phyloP scores from a whole-genome alignment of 2,113 vertebrate species.

The Charadrius vociferus region DNA sequence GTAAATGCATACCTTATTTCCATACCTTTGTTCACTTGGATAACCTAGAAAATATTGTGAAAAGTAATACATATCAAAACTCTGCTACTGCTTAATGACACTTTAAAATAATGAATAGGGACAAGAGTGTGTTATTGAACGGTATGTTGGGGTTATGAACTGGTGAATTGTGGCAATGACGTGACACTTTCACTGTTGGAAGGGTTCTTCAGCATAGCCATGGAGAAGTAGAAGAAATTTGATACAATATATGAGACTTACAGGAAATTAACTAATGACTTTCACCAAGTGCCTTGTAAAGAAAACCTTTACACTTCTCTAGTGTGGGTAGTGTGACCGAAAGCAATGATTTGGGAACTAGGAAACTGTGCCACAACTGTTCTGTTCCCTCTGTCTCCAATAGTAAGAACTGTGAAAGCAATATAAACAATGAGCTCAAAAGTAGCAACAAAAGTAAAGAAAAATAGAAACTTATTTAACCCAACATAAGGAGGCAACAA shows the following conservation, averaged over 20 bases:
- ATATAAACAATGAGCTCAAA: not conserved
- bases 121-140: not conserved
- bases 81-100: not conserved
- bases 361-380: not conserved
- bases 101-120: not conserved
- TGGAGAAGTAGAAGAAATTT: not conserved
- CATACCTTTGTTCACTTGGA: not conserved
- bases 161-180: not conserved
- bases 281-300: not conserved
- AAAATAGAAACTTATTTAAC: not conserved
- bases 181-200: not conserved
- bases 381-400: not conserved
- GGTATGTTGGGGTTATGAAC: not conserved
- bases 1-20: not conserved
- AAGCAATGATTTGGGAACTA: not conserved
- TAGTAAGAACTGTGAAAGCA: not conserved
- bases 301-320: not conserved
- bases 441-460: not conserved
- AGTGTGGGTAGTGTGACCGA: not conserved
- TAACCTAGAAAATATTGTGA: not conserved
- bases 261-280: not conserved
- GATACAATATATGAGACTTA: not conserved
- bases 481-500: not conserved
- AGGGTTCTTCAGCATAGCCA: rapidly evolving
- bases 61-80: not conserved